phyloP scores from a whole-genome alignment of 2,113 vertebrate species.

The Myocastor coypus region DNA sequence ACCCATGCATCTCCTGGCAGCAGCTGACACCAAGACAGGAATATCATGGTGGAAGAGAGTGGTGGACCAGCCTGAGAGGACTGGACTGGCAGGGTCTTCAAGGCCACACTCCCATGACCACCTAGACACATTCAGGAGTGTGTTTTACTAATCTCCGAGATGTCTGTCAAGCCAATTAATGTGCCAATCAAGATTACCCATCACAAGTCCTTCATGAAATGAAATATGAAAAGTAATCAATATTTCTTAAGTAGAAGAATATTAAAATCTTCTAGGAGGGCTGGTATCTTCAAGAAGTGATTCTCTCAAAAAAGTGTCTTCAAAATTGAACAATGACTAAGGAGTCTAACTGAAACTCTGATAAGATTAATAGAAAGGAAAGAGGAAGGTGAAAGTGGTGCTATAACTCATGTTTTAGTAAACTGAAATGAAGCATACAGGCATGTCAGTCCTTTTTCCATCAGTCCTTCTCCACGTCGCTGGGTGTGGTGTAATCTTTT shows the following conservation, averaged over 20 bases:
- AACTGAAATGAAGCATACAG: constrained; percentile 51
- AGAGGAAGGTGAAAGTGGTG: not conserved
- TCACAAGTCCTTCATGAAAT: not conserved
- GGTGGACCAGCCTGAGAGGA: too few relatives aligned
- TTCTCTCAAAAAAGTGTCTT: not conserved
- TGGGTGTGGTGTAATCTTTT: constrained; percentile 38
- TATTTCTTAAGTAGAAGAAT: not conserved
- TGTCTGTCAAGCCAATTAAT: not conserved
- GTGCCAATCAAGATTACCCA: not conserved
- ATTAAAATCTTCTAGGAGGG: constrained; percentile 39
- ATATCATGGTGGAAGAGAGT: too few relatives aligned
- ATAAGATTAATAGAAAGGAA: constrained; percentile 8
- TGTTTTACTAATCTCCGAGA: not conserved
- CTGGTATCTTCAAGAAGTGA: not conserved
- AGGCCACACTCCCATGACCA: not conserved
- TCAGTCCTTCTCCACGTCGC: not conserved
- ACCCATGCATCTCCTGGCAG: not conserved
- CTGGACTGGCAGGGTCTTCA: not conserved
- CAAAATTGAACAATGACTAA: not conserved
- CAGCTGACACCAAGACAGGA: too few relatives aligned
- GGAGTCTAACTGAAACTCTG: constrained; percentile 24
- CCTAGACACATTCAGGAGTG: not conserved
- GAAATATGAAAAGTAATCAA: not conserved
- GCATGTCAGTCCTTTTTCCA: constrained; percentile 50
- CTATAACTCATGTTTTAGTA: constrained; percentile 45